Evolutionary conservation across 2,113 vertebrate genomes (phyloP).

Genomic region (Crotalus horridus): DNA sequence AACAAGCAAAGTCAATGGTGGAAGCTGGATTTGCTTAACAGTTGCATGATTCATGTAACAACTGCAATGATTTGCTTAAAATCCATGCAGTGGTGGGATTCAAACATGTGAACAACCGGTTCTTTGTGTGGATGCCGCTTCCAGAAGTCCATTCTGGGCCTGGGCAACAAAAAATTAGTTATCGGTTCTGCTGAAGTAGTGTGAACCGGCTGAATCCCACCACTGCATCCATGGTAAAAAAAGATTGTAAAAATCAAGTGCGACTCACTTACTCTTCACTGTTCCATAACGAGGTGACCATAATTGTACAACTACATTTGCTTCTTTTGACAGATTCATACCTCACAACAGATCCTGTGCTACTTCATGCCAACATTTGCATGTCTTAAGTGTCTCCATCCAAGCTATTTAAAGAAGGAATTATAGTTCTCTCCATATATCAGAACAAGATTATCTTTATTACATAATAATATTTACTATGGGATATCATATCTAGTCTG

Average conservation of each 20-base stretch:
- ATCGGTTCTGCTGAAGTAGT: no score
- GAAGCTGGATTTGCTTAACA: background rate
- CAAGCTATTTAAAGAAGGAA: background rate
- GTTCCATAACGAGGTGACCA: background rate
- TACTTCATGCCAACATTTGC: background rate
- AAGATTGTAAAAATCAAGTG: background rate
- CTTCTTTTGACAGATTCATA: background rate
- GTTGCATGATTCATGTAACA: background rate
- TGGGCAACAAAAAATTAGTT: no score
- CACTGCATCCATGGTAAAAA: background rate
- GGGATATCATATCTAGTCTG: background rate
- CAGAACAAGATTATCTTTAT: background rate
- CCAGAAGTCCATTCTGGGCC: no score
- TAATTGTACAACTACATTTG: background rate
- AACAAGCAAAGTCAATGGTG: background rate
- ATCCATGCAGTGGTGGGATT: background rate
- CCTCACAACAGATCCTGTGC: background rate
- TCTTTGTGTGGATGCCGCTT: no score
- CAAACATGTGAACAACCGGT: no score
- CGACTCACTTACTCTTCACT: background rate
- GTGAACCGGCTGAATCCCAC: no score
- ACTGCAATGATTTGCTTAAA: background rate
- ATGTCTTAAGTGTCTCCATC: background rate
- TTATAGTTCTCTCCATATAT: background rate
- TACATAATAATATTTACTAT: background rate